Conservation (phyloP, 2,888 invertebrate species). For the Eupithecia tripunctaria region DNA sequence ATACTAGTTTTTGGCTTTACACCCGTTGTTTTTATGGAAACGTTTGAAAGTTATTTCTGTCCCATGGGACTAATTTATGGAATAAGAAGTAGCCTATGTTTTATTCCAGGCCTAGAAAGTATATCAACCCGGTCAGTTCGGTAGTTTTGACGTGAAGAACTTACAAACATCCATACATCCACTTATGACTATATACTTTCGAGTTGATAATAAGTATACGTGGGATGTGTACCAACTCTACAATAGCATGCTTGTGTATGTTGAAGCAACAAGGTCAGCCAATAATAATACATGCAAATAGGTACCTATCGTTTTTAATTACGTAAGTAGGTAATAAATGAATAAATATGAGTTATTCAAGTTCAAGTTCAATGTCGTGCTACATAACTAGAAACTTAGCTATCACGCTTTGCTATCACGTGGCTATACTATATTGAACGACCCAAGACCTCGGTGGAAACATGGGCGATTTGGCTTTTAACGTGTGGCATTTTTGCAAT, state of each 20-base stretch:
- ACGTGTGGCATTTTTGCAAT: not conserved
- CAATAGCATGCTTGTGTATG: not conserved
- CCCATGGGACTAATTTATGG: too few species aligned
- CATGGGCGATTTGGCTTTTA: not conserved
- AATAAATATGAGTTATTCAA: slow-evolving; percentile 12
- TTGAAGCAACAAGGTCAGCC: slow-evolving; percentile 2
- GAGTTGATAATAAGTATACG: too few species aligned
- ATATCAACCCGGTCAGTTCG: too few species aligned
- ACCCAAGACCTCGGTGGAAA: not conserved
- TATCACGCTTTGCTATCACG: not conserved
- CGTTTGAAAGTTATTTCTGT: too few species aligned
- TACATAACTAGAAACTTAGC: not conserved
- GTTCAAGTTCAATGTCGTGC: slow-evolving; percentile 30
- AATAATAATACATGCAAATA: not conserved
- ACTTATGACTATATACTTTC: too few species aligned
- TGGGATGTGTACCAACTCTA: not conserved
- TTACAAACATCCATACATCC: too few species aligned
- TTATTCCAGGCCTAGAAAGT: too few species aligned
- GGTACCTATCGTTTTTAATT: slow-evolving; percentile 10
- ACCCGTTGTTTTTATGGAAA: too few species aligned
- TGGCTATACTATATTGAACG: not conserved
- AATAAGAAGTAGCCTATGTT: too few species aligned
- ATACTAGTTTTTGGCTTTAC: too few species aligned
- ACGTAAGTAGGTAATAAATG: slow-evolving; percentile 8
- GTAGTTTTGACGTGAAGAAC: too few species aligned